Base-by-base conservation (phyloP, 2,888 invertebrate species). In the Callinectes sapidus region DNA sequence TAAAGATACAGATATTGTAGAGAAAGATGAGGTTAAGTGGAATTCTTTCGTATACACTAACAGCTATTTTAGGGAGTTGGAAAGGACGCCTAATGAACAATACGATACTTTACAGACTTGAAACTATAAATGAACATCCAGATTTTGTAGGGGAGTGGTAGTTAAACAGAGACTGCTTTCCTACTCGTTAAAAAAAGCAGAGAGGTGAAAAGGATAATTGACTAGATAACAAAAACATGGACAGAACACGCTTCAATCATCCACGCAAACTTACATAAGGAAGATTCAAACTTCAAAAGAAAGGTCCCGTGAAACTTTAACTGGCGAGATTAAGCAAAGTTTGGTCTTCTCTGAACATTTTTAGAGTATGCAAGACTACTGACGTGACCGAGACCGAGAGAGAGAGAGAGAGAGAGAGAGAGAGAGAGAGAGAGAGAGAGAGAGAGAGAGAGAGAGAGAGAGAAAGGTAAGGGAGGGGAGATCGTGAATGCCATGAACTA, bases 331-430 rank as follows among this genome's bases (percentile, higher is more conserved):
- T 18, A 61, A 61, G 61, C 23, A 61, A 61, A 61, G 61, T 61
- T 61, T 18, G 23, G 61, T 61, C 18, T 8, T 61, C 61, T 3
- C 61, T 61, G 23, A 23, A 61, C 61, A 61, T 61, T 61, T 61
- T 61, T 61, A 61, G 61, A 23, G 61, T 61, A 61, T 61, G 61
- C 61, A 61, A 2, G 61, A 16, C 61, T 61, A 23, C 23, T 61
- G 61, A 61, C 61, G 61, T 23, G 61, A 61, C 18, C 1, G 61
- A 61, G 23, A 61, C 18, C 16, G 61, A 61, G 61, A 61, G 61
- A 61, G 61, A 61, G 61, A 61, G 61, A 61, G 61, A 61, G 61
- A 61, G 61, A 61, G 61, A 61, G 61, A 61, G 61, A 61, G 61
- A 61, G 61, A 61, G 61, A 61, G 61, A 61, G 61, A 61, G 61